Conservation (phyloP, 1,140 invertebrate species). For the Heliconius melpomene region DNA sequence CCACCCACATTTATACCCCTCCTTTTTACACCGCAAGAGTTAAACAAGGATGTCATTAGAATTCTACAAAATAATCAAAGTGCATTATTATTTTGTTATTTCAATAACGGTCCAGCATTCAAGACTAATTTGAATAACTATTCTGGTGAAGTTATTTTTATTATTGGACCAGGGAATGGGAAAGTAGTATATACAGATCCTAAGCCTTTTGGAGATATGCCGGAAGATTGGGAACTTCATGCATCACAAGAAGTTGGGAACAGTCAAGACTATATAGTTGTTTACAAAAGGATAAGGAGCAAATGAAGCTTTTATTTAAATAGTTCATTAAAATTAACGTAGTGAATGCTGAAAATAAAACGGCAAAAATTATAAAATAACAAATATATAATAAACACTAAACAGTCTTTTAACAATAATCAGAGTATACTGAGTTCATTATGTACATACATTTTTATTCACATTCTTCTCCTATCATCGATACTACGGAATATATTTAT, state of each 20-base stretch:
- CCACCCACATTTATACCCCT: conserved; percentile 76
- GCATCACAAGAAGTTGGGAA: conserved; percentile 67
- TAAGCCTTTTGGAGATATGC: conserved; percentile 83
- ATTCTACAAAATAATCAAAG: conserved; percentile 60
- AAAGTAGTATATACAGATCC: conserved; percentile 85
- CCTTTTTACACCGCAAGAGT: conserved; percentile 55
- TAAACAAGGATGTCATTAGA: conserved; percentile 59
- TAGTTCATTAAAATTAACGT: no score
- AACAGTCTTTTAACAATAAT: conserved; percentile 45
- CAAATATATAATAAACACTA: conserved; percentile 33
- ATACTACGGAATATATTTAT: background rate
- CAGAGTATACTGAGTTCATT: conserved; percentile 22
- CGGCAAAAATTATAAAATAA: conserved; percentile 15
- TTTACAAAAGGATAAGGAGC: conserved; percentile 55
- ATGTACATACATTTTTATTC: background rate
- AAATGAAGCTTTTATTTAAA: background rate
- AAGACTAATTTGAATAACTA: conserved; percentile 84
- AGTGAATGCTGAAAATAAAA: no score
- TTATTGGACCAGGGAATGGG: conserved; percentile 86
- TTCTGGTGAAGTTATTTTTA: conserved; percentile 83
- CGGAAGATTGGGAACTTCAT: conserved; percentile 63
- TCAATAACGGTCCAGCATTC: conserved; percentile 86
- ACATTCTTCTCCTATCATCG: background rate
- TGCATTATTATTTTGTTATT: conserved; percentile 88
- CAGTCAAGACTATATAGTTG: conserved; percentile 70